phyloP scores from a whole-genome alignment of 2,797 vertebrate species.

The Sebastes melanostomus region DNA sequence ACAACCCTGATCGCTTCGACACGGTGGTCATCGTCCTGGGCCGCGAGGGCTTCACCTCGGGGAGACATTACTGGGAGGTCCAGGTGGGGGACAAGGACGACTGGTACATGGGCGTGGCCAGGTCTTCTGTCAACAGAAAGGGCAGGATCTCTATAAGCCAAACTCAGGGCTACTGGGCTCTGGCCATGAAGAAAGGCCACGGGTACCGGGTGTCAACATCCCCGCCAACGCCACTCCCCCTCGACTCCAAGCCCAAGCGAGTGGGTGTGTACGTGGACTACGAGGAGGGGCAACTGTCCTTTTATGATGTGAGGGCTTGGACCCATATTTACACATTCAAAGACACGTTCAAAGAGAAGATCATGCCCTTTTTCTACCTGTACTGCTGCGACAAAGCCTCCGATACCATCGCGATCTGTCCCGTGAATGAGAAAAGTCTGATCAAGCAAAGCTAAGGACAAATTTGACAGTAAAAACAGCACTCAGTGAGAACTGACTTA shows the following conservation, averaged over 20 bases:
- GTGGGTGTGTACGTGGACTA: conserved; percentile 83
- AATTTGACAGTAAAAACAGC: not conserved
- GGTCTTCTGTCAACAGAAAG: conserved; percentile 81
- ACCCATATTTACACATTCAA: conserved; percentile 81
- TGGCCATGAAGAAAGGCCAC: conserved; percentile 83
- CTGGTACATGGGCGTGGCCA: conserved; percentile 88
- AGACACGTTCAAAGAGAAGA: conserved; percentile 76
- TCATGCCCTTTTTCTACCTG: conserved; percentile 84
- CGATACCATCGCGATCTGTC: conserved; percentile 77
- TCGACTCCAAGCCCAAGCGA: conserved; percentile 64
- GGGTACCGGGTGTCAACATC: conserved; percentile 80
- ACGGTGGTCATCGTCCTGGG: conserved; percentile 85
- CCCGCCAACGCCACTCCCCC: conserved; percentile 65
- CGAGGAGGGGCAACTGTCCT: conserved; percentile 83
- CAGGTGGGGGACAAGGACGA: conserved; percentile 84
- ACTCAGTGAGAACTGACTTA: not conserved
- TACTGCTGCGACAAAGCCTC: conserved; percentile 86
- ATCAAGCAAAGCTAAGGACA: conserved; percentile 70
- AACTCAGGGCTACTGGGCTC: conserved; percentile 82
- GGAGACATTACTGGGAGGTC: conserved; percentile 88
- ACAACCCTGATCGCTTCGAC: conserved; percentile 83
- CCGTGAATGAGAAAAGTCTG: conserved; percentile 55
- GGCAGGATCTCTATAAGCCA: conserved; percentile 81
- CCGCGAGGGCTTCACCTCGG: conserved; percentile 74
- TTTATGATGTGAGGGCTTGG: conserved; percentile 75